Percentiles rank a stretch among this genome's conserved stretches.
phyloP scores from a whole-genome alignment of 2,797 vertebrate genomes.

The Ataeniobius toweri region DNA sequence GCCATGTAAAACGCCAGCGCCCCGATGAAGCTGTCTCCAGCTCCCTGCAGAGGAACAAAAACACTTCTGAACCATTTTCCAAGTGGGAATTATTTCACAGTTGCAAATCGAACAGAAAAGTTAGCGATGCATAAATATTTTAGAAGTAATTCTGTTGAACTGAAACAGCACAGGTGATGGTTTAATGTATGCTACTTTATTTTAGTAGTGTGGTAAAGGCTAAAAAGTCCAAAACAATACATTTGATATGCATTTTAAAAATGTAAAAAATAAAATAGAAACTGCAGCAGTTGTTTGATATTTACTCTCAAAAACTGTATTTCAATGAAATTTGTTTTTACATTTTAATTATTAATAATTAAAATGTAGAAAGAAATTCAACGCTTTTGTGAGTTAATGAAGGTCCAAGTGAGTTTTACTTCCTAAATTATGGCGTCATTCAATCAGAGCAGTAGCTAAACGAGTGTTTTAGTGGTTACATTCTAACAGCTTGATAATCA shows the following conservation, averaged over 20 bases:
- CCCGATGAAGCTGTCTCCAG: constrained; percentile 97
- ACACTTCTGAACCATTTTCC: neutral
- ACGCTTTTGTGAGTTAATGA: too few species aligned
- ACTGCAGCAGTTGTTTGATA: too few species aligned
- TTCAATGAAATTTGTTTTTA: too few species aligned
- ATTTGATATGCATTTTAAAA: neutral
- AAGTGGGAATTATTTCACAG: neutral
- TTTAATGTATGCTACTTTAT: neutral
- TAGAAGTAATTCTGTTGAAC: neutral
- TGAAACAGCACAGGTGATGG: neutral
- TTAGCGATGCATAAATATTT: neutral
- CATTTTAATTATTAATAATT: too few species aligned
- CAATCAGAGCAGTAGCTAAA: neutral
- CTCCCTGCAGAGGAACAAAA: constrained; percentile 82
- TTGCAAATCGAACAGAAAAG: neutral
- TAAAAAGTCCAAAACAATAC: neutral
- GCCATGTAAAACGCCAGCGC: constrained; percentile 94
- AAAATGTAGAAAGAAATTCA: too few species aligned
- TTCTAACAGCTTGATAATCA: too few species aligned
- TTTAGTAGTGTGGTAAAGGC: neutral
- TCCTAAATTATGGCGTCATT: neutral
- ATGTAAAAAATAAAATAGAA: too few species aligned
- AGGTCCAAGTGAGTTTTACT: neutral
- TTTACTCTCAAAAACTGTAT: too few species aligned
- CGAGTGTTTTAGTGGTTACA: too few species aligned